Percentiles rank a stretch among this genome's conserved stretches.
Evolutionary conservation across 1,140 invertebrate genomes (phyloP).

Genomic region (Papilio polytes): DNA sequence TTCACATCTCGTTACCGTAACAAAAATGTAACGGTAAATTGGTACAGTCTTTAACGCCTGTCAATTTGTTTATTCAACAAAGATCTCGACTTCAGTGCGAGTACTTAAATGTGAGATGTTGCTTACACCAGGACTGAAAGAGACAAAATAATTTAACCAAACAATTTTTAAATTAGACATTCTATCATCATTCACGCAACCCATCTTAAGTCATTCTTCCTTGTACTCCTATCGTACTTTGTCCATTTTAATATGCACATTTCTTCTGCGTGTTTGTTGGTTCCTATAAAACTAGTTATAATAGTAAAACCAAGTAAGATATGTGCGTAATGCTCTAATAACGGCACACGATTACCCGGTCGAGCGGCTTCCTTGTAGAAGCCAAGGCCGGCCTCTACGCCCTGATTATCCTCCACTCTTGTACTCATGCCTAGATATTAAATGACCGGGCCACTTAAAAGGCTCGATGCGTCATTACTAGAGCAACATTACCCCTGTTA

Average conservation of each 20-base stretch:
- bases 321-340: conserved; percentile 42
- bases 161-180: background rate
- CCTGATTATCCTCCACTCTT: conserved; percentile 39
- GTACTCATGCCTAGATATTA: conserved; percentile 29
- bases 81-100: background rate
- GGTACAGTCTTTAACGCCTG: background rate
- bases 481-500: conserved; percentile 35
- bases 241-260: background rate
- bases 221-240: background rate
- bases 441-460: conserved; percentile 16
- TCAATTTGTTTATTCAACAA: background rate
- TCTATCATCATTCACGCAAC: background rate
- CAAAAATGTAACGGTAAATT: background rate
- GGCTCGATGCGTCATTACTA: conserved; percentile 25
- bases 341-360: conserved; percentile 39
- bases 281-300: background rate
- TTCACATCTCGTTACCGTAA: background rate
- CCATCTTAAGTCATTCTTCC: no score
- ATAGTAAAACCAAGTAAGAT: conserved; percentile 8
- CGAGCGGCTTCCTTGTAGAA: conserved; percentile 43
- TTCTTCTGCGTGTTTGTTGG: background rate
- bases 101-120: no score
- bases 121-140: background rate
- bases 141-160: background rate
- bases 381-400: conserved; percentile 45